Percentiles rank a stretch among this genome's conserved stretches.
Evolutionary conservation across 2,113 vertebrate genomes (phyloP).

Genomic region (Indicator maculatus): DNA sequence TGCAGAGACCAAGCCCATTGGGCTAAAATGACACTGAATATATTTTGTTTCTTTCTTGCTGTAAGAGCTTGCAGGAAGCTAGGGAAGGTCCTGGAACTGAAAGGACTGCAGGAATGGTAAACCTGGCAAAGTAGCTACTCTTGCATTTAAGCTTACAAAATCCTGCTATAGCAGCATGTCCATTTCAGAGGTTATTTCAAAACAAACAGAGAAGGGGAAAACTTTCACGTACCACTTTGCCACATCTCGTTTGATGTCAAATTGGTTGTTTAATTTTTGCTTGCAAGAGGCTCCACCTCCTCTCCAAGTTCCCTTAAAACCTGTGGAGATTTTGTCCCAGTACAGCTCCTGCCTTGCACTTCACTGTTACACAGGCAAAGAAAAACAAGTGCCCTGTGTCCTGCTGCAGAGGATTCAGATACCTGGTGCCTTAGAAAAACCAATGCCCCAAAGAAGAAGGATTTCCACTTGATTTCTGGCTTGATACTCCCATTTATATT

Average conservation of each 20-base stretch:
- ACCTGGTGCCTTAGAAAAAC: not conserved
- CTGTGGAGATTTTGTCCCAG: not conserved
- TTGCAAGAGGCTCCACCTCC: slow-evolving; percentile 45
- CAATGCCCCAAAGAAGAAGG: not conserved
- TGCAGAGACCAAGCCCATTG: not conserved
- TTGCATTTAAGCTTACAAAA: not conserved
- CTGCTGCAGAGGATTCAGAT: not conserved
- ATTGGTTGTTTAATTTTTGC: slow-evolving; percentile 26
- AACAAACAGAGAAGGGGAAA: accelerated
- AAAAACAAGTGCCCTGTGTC: not conserved
- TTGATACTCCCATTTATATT: not conserved
- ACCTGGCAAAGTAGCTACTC: not conserved
- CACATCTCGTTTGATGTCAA: not conserved
- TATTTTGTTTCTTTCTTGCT: not conserved
- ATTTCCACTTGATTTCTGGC: not conserved
- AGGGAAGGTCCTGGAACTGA: not conserved
- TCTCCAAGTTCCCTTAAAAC: slow-evolving; percentile 13
- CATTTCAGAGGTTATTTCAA: not conserved
- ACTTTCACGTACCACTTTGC: not conserved
- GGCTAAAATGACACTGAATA: not conserved
- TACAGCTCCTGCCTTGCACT: not conserved
- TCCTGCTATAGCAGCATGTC: not conserved
- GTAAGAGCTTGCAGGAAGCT: accelerated
- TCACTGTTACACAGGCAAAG: not conserved
- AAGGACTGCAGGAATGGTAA: not conserved